A percentile compares a stretch with the other conserved stretches of the same genome.
These are phyloP conservation scores for Copidosoma floridanum DNA, from an alignment of 1,140 invertebrate species.

Conservation along the genomic window DNA sequence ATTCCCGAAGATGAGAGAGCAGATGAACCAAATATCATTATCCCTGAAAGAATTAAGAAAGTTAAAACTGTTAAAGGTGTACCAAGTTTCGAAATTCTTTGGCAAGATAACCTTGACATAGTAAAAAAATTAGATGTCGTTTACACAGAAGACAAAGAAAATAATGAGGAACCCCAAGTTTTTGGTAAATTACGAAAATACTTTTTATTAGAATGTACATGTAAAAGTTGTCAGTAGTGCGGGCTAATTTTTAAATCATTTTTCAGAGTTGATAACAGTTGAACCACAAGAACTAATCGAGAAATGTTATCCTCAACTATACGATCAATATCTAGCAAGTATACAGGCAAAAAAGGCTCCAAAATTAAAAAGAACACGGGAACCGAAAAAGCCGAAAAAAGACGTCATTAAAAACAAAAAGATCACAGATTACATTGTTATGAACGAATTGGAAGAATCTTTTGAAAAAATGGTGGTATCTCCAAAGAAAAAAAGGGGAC, in stretches of 20 bases:
- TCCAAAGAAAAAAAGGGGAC: slow-evolving; percentile 39
- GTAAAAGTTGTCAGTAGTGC: no score
- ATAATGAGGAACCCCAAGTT: slow-evolving; percentile 32
- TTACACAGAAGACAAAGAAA: slow-evolving; percentile 37
- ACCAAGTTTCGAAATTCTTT: slow-evolving; percentile 70
- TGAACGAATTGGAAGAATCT: slow-evolving; percentile 37
- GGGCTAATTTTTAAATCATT: no score
- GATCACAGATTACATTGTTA: slow-evolving; percentile 50
- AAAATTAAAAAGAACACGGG: slow-evolving; percentile 55
- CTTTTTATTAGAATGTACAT: no score
- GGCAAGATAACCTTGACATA: slow-evolving; percentile 61
- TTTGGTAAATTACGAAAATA: neutral
- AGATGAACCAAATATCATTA: slow-evolving; percentile 38
- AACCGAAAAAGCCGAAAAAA: slow-evolving; percentile 49
- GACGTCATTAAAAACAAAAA: slow-evolving; percentile 44
- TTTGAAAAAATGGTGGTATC: slow-evolving; percentile 38
- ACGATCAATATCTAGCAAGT: slow-evolving; percentile 60
- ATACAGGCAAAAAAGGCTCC: slow-evolving; percentile 58
- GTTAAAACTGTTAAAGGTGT: slow-evolving; percentile 63
- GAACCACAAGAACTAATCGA: slow-evolving; percentile 67
- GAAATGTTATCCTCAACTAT: slow-evolving; percentile 67
- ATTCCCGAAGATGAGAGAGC: slow-evolving; percentile 31
- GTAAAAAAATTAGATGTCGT: no score
- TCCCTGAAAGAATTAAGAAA: slow-evolving; percentile 61
- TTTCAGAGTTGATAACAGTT: slow-evolving; percentile 52